Evolutionary conservation across 30 jellyfish, hydroid and myxozoan genomes (phyloP).

Genomic region (Hydra vulgaris): DNA sequence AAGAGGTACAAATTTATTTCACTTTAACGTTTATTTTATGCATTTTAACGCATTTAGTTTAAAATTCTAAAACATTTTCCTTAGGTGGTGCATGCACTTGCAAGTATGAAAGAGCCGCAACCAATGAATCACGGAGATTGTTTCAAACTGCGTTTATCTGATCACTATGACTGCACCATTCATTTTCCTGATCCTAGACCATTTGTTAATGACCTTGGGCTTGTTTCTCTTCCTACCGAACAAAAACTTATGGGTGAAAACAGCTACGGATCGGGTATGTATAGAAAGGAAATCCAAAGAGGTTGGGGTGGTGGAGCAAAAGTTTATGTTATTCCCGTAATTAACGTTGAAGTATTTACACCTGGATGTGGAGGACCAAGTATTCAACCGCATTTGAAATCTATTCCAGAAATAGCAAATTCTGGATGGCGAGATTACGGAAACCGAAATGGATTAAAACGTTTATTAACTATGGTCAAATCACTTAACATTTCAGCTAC

Average conservation of each 20-base stretch:
- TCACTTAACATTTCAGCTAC: neutral
- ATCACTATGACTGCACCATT: neutral
- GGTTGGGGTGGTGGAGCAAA: neutral
- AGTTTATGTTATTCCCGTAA: neutral
- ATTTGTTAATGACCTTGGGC: neutral
- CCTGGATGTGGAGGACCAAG: neutral
- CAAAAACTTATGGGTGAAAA: neutral
- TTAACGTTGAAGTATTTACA: neutral
- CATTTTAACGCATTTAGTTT: too few relatives aligned
- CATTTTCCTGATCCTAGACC: neutral
- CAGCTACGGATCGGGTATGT: neutral
- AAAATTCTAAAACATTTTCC: too few relatives aligned
- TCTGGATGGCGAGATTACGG: neutral
- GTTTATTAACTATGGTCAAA: neutral
- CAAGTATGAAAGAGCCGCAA: neutral
- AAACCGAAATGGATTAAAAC: neutral
- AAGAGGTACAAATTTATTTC: neutral
- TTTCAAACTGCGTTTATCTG: neutral
- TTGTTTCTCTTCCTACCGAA: neutral
- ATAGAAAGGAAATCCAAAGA: neutral
- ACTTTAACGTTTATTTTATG: too few relatives aligned
- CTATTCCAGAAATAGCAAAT: neutral
- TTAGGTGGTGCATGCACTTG: neutral
- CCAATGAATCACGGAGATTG: neutral
- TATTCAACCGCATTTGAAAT: neutral